Evolutionary conservation across 2,113 vertebrate species (phyloP), one percentile per base, ranked within the genome.

Genomic region (Melospiza georgiana): DNA sequence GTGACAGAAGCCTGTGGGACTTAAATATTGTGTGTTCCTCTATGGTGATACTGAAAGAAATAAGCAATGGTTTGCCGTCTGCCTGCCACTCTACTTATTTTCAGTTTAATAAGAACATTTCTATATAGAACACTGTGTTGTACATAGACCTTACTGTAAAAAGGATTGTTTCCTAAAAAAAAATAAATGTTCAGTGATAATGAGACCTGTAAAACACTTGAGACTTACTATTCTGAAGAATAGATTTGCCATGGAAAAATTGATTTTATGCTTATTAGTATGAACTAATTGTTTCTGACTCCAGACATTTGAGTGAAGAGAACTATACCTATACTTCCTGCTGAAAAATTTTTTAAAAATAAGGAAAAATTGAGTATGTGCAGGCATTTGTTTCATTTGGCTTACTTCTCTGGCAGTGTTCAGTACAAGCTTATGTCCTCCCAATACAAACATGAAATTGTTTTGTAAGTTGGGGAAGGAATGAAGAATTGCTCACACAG

Each of bases 1-100:
- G 95, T 98, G 95, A 78, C 84, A 90, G 96, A 97, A 98, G 89
- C 96, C 96, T 96, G 52, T 97, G 97, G 95, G 92, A 98, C 95
- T 96, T 97, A 96, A 95, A 87, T 97, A 88, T 71, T 94, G 65
- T 93, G 67, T 61, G 13, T 95, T 96, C 35, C 92, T 97, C 88
- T 88, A 7, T 96, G 93, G 67, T 94, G 95, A 78, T 95, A 80
- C 39, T 6, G 68, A 95, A 92, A 62, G 91, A 97, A 93, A 96
- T 97, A 95, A 95, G 95, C 89, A 92, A 65, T 51, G 12, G 41
- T 97, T 97, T 97, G 94, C 95, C 84, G 63, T 94, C 94, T 24
- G 6, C 80, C 92, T 93, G 87, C 91, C 31, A 11, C 84, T 95
- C 68, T 90, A 16, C 93, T 48, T 95, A 84, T 43, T 85, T 87